Evolutionary conservation across 2,797 vertebrate genomes (phyloP), one percentile per base, ranked within the genome.

Genomic region (Chrysocyon brachyurus): DNA sequence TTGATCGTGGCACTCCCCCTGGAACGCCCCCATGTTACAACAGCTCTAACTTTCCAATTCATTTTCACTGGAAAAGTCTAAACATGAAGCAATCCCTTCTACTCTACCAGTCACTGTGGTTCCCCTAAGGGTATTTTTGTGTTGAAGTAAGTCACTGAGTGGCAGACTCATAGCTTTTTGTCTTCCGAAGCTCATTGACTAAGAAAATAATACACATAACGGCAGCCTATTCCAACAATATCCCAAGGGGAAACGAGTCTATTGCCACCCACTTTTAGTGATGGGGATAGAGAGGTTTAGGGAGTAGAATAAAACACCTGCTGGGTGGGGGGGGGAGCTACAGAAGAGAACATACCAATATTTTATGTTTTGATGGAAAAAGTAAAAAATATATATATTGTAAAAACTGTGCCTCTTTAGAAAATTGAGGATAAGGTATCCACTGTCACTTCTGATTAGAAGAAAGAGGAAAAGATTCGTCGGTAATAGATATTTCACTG

Each of bases 91-190:
- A 26, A 94, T 97, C 72, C 94, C 95, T 91, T 97, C 96, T 95
- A 86, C 16, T 92, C 87, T 33, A 54, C 78, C 96, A 95, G 83
- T 96, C 95, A 96, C 95, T 5, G 91, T 70, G 87, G 86, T 36
- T 98, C 96, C 97, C 97, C 92, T 96, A 81, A 96, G 96, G 97
- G 97, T 93, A 95, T 97, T 97, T 91, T 96, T 91, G 94, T 94
- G 92, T 88, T 92, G 97, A 95, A 98, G 88, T 49, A 95, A 93
- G 96, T 84, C 79, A 92, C 64, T 22, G 83, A 96, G 66, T 97
- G 82, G 81, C 97, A 96, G 0, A 97, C 91, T 88, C 95, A 98
- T 96, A 97, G 94, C 91, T 31, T 70, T 52, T 97, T 59, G 94
- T 96, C 90, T 89, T 96, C 96, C 46, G 3, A 95, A 84, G 97